These are phyloP conservation scores for Euura saliciscinereae DNA, from an alignment of 1,140 invertebrate species.

Conservation along the genomic window DNA sequence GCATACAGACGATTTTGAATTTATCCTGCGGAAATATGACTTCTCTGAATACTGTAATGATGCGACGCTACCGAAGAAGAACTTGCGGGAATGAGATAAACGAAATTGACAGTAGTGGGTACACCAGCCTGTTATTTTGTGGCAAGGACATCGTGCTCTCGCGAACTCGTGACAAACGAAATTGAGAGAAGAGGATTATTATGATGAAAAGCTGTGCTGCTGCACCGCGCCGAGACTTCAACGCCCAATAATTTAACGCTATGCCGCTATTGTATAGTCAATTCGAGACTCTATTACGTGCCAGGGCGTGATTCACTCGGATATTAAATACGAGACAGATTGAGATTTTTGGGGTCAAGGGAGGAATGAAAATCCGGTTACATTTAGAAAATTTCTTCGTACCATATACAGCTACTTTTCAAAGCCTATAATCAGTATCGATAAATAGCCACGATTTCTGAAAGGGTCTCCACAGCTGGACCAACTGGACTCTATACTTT, in stretches of 20 bases:
- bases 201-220: not conserved
- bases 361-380: too few species aligned
- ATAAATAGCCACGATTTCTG: not conserved
- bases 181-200: not conserved
- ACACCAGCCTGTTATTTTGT: constrained; percentile 4
- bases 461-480: not conserved
- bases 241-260: constrained; percentile 2
- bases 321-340: not conserved
- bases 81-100: too few species aligned
- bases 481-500: not conserved
- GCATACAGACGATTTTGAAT: too few species aligned
- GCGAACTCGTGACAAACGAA: constrained; percentile 28
- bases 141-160: constrained; percentile 14
- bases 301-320: not conserved
- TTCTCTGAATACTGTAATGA: too few species aligned
- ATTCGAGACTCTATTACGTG: not conserved
- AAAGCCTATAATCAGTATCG: not conserved
- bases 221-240: not conserved
- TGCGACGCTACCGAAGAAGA: too few species aligned
- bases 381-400: too few species aligned
- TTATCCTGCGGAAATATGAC: too few species aligned
- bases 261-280: not conserved
- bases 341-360: too few species aligned
- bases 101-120: too few species aligned
- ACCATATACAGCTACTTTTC: too few species aligned